Conservation (phyloP, 1,140 invertebrate species). For the Belonocnema kinseyi region DNA sequence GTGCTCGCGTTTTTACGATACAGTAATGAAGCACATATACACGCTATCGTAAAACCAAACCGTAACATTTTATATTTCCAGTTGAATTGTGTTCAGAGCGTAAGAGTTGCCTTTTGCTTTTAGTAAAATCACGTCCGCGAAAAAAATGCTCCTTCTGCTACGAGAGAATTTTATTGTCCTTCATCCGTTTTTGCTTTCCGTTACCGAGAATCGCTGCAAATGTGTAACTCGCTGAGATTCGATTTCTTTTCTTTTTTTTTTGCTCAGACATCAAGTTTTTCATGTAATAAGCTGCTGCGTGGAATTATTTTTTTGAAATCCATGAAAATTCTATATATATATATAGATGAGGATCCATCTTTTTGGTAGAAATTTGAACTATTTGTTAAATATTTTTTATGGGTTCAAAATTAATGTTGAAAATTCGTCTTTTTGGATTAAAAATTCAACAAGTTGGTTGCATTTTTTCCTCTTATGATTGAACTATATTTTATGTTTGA, state of each 20-base stretch:
- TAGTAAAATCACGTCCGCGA: conserved; percentile 21
- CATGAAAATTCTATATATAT: background rate
- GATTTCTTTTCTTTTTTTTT: background rate
- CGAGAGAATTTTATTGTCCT: conserved; percentile 12
- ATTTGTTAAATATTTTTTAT: too few relatives aligned
- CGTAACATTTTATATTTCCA: conserved; percentile 24
- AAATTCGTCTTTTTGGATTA: too few relatives aligned
- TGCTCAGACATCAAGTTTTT: background rate
- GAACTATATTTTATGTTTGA: too few relatives aligned
- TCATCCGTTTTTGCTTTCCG: background rate
- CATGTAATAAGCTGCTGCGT: background rate
- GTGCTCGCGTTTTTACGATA: conserved; percentile 17
- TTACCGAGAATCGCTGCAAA: background rate
- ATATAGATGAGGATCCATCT: too few relatives aligned
- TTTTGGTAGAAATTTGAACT: too few relatives aligned
- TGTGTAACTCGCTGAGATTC: background rate
- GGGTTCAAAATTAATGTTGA: too few relatives aligned
- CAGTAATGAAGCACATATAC: conserved; percentile 27
- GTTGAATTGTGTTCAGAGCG: conserved; percentile 20
- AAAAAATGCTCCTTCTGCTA: conserved; percentile 6
- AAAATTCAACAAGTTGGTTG: too few relatives aligned
- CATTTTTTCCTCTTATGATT: too few relatives aligned
- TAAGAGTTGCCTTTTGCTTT: conserved; percentile 26
- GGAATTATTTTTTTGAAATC: background rate
- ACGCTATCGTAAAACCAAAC: conserved; percentile 15